These are phyloP conservation scores for Omphaloscelis lunosa DNA, from an alignment of 2,888 invertebrate genomes.

Conservation along the genomic window DNA sequence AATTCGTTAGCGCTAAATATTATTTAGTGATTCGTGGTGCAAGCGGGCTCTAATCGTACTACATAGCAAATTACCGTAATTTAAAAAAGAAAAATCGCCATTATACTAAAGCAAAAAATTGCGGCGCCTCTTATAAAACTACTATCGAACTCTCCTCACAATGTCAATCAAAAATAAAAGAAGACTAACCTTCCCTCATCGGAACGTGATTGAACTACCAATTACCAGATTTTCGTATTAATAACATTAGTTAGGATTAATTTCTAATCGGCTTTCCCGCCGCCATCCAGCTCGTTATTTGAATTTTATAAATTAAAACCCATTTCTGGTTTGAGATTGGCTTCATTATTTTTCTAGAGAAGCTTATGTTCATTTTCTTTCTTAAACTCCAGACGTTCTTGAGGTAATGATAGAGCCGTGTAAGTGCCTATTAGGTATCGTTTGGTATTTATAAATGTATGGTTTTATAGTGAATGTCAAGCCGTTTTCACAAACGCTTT, in stretches of 20 bases:
- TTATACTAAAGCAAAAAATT: background rate
- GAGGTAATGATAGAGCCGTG: background rate
- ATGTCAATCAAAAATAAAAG: constrained; percentile 37
- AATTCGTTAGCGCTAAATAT: background rate
- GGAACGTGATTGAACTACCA: constrained; percentile 49
- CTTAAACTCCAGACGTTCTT: background rate
- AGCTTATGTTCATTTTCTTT: constrained; percentile 12
- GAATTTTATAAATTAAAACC: constrained; percentile 48
- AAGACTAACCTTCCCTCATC: constrained; percentile 11
- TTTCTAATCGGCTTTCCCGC: constrained; percentile 41
- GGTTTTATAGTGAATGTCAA: background rate
- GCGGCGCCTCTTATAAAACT: background rate
- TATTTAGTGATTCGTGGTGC: background rate
- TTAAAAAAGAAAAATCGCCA: background rate
- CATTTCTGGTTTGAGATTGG: constrained; percentile 12
- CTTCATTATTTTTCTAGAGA: constrained; percentile 14
- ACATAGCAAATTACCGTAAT: background rate
- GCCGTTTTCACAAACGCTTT: background rate
- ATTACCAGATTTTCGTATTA: constrained; percentile 56
- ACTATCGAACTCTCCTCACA: background rate
- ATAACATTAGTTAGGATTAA: constrained; percentile 55
- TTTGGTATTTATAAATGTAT: background rate
- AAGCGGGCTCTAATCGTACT: background rate
- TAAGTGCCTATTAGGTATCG: constrained; percentile 1
- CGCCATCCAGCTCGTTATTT: constrained; percentile 22